Evolutionary conservation across 2,888 invertebrate genomes (phyloP), one percentile per base, ranked within the genome.

Genomic region (Xestia xanthographa): DNA sequence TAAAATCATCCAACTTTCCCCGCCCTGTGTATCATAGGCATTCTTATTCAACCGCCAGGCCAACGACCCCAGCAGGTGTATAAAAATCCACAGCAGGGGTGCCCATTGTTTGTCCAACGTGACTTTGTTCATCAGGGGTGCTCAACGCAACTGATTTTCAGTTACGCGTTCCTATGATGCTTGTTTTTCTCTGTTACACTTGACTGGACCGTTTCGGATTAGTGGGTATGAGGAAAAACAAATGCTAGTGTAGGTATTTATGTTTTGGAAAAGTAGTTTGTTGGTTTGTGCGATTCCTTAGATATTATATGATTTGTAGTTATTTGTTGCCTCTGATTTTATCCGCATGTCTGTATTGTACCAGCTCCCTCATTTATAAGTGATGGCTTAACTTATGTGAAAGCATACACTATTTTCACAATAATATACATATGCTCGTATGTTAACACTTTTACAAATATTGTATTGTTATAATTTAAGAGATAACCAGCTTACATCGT

Each of bases 51-150:
- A 58, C 75, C 41, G 67, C 12, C 66, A 73, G 88, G 74, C 77
- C 87, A 89, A 81, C 38, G 86, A 89, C 89, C 88, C 34, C 75
- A 41, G 38, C 89, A 89, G 87, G 85, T 89, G 85, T 88, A 88
- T 87, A 88, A 85, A 88, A 89, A 84, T 81, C 83, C 77, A 75
- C 81, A 77, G 80, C 56, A 74, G 78, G 79, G 73, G 82, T 65
- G 77, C 77, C 85, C 72, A 88, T 88, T 89, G 87, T 88, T 86
- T 85, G 72, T 74, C 69, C 72, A 75, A 86, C 84, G 80, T 85
- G 85, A 81, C 83, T 83, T 79, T 75, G 66, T 82, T 82, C 67
- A 83, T 83, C 76, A 80, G 80, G 80, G 72, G 77, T 38, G 66
- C 68, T 67, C 66, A 79, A 78, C 66, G 50, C 68, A 82, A 74